These are phyloP conservation scores for Gandaritis pyraliata DNA, from an alignment of 2,888 invertebrate genomes.

Conservation along the genomic window DNA sequence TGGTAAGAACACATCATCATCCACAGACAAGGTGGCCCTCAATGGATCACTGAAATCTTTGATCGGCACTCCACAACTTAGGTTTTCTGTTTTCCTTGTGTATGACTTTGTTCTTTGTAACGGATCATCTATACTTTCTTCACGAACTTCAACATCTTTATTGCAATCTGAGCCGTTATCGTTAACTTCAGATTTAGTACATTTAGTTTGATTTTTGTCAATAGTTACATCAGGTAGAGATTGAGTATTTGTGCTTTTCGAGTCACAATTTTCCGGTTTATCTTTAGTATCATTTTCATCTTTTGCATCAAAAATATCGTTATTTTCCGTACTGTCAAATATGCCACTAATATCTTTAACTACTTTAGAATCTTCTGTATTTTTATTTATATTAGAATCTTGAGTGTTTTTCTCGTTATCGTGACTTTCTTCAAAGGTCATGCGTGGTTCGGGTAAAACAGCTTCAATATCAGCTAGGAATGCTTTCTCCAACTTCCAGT, in stretches of 20 bases:
- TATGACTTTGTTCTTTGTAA: constrained; percentile 57
- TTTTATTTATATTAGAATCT: constrained; percentile 8
- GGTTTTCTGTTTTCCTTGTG: constrained; percentile 65
- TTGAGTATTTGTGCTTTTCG: not conserved
- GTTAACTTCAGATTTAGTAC: not conserved
- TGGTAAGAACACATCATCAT: constrained; percentile 77
- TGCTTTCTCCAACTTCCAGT: constrained; percentile 95
- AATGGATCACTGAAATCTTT: constrained; percentile 94
- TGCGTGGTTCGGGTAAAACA: constrained; percentile 71
- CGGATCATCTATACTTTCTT: constrained; percentile 51
- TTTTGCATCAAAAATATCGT: constrained; percentile 20
- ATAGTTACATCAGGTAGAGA: not conserved
- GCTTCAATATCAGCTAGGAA: constrained; percentile 94
- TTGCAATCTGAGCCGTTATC: constrained; percentile 19
- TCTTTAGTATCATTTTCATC: constrained; percentile 16
- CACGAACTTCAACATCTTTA: constrained; percentile 13
- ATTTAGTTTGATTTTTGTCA: not conserved
- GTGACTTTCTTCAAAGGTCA: constrained; percentile 64
- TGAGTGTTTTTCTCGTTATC: constrained; percentile 38
- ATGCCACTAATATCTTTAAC: constrained; percentile 1
- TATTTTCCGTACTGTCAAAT: constrained; percentile 13
- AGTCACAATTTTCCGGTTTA: constrained; percentile 2
- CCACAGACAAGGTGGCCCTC: constrained; percentile 78
- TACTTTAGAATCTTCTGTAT: not conserved
- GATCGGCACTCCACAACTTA: constrained; percentile 83